Percentiles rank a stretch among this genome's conserved stretches.
phyloP scores from a whole-genome alignment of 2,888 invertebrate species.

The Noctua janthe region DNA sequence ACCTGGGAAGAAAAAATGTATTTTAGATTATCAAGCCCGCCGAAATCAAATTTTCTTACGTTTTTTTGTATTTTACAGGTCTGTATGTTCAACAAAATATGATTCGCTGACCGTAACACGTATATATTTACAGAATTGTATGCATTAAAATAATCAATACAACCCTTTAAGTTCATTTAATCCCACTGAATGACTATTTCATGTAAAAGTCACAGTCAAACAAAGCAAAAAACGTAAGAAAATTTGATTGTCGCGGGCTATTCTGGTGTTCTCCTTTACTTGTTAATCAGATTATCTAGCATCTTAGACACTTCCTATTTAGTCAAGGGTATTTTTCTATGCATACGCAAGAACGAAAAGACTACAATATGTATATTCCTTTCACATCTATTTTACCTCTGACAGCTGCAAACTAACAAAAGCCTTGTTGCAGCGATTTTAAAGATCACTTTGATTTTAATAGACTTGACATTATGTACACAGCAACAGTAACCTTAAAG shows the following conservation, averaged over 20 bases:
- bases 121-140: no score
- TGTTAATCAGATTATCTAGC: background rate
- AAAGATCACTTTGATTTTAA: background rate
- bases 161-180: no score
- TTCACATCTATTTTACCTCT: background rate
- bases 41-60: no score
- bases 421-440: background rate
- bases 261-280: no score
- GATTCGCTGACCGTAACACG: no score
- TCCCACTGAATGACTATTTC: no score
- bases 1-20: slow-evolving; percentile 79
- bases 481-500: background rate
- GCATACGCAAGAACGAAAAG: background rate
- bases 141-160: no score
- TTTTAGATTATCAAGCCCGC: background rate
- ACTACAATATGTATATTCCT: background rate
- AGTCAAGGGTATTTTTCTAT: background rate
- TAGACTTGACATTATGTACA: background rate
- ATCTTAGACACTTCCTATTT: background rate
- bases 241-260: no score
- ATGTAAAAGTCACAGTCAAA: no score
- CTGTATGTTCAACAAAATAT: no score
- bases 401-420: background rate
- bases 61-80: no score
- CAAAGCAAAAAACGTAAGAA: no score